Evolutionary conservation across 2,113 vertebrate genomes (phyloP).

Genomic region (Corvus hawaiiensis): DNA sequence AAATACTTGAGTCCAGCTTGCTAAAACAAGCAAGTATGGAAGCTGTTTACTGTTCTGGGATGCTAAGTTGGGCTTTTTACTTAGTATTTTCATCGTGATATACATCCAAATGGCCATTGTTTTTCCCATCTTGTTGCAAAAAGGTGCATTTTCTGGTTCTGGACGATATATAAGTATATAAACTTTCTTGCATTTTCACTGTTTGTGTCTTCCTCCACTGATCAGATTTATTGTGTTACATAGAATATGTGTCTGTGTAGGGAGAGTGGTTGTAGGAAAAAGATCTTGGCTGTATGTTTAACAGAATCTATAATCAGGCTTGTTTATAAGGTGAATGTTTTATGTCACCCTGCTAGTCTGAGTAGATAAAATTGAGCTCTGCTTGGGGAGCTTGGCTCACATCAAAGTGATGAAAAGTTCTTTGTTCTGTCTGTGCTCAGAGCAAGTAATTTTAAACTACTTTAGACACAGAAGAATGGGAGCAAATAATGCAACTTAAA

Average conservation of each 20-base stretch:
- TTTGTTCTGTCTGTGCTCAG: not conserved
- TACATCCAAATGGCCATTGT: not conserved
- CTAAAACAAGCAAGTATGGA: not conserved
- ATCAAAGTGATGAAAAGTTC: not conserved
- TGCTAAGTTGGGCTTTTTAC: not conserved
- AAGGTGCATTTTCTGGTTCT: not conserved
- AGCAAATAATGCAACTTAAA: conserved; percentile 8
- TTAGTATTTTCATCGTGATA: not conserved
- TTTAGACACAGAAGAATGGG: not conserved
- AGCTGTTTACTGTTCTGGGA: not conserved
- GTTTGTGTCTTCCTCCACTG: not conserved
- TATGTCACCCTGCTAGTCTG: not conserved
- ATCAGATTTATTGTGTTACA: not conserved
- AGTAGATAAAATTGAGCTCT: not conserved
- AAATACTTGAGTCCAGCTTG: not conserved
- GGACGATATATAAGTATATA: not conserved
- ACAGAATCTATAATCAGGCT: not conserved
- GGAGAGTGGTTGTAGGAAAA: not conserved
- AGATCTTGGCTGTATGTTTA: not conserved
- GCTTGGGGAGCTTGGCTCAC: not conserved
- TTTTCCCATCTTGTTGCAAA: not conserved
- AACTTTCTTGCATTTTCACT: not conserved
- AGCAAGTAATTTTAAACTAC: not conserved
- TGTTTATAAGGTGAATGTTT: not conserved
- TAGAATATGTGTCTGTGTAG: not conserved